Evolutionary conservation across 2,113 vertebrate species (phyloP).

Genomic region (Engystomops pustulosus): DNA sequence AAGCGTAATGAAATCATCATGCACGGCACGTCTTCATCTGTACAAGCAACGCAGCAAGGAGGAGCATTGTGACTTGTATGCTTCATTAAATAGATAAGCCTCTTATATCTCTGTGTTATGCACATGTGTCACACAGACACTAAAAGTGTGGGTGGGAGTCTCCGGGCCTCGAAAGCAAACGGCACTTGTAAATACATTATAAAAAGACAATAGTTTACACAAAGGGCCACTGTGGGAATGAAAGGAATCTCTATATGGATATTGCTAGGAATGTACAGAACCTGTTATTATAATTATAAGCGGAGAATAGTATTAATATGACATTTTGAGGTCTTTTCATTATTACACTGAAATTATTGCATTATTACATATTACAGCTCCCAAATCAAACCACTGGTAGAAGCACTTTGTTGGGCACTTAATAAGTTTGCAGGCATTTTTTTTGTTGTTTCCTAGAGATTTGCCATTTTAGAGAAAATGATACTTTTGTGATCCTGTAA

Average conservation of each 20-base stretch:
- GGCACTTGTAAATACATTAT: background rate
- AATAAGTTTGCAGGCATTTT: too few species aligned
- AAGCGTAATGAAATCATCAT: conserved; percentile 75
- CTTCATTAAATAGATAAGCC: conserved; percentile 75
- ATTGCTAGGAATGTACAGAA: background rate
- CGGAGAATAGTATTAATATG: too few species aligned
- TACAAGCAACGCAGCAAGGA: conserved; percentile 66
- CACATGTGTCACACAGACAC: conserved; percentile 64
- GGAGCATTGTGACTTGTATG: conserved; percentile 70
- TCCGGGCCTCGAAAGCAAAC: conserved; percentile 31
- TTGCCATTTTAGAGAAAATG: too few species aligned
- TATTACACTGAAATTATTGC: too few species aligned
- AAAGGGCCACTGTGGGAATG: background rate
- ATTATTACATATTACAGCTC: too few species aligned
- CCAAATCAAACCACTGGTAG: too few species aligned
- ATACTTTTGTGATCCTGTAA: too few species aligned
- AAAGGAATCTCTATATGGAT: background rate
- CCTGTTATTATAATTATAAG: too few species aligned
- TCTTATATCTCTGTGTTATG: conserved; percentile 70
- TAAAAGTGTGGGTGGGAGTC: conserved; percentile 64
- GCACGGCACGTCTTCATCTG: conserved; percentile 65
- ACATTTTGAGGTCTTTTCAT: too few species aligned
- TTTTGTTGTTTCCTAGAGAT: too few species aligned
- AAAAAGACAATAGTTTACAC: background rate
- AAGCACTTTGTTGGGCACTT: too few species aligned